phyloP scores from a whole-genome alignment of 2,797 vertebrate species.

The Echiichthys vipera region DNA sequence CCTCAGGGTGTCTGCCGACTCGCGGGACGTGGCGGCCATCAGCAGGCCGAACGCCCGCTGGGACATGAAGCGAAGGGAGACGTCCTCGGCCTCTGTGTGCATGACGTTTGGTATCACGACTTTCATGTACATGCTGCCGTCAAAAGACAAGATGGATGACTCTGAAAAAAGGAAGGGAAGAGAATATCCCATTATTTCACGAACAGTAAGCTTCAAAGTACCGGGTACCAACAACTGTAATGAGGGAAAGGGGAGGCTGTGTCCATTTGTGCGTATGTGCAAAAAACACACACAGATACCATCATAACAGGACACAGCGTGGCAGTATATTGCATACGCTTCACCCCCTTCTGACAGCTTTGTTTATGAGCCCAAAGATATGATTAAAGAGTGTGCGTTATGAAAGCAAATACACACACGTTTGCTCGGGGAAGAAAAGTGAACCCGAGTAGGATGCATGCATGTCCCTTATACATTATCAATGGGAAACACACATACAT shows the following conservation, averaged over 20 bases:
- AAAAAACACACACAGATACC: conserved; percentile 4
- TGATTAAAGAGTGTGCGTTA: conserved; percentile 27
- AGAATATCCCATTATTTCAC: background rate
- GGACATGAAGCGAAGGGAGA: conserved; percentile 97
- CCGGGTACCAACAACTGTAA: background rate
- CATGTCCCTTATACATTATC: conserved; percentile 26
- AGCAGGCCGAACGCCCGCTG: conserved; percentile 95
- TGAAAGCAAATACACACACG: conserved; percentile 15
- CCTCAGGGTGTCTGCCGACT: conserved; percentile 94
- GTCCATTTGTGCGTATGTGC: background rate
- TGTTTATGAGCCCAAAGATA: conserved; percentile 26
- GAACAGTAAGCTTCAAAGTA: background rate
- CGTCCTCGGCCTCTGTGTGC: conserved; percentile 97
- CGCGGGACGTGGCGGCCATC: conserved; percentile 94
- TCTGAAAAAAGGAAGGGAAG: conserved; percentile 81
- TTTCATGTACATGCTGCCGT: conserved; percentile 99
- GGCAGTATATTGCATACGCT: conserved; percentile 18
- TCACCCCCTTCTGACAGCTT: conserved; percentile 39
- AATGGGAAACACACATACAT: conserved; percentile 12
- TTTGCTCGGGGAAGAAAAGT: background rate
- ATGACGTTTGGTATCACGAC: conserved; percentile 93
- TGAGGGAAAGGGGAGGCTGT: background rate
- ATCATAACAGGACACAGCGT: conserved; percentile 7
- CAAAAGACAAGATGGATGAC: conserved; percentile 94
- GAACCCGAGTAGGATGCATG: conserved; percentile 6